Percentiles rank a stretch among this genome's conserved stretches.
Conservation (phyloP, 2,888 invertebrate species). For the Polydrusus pterygomalis region DNA sequence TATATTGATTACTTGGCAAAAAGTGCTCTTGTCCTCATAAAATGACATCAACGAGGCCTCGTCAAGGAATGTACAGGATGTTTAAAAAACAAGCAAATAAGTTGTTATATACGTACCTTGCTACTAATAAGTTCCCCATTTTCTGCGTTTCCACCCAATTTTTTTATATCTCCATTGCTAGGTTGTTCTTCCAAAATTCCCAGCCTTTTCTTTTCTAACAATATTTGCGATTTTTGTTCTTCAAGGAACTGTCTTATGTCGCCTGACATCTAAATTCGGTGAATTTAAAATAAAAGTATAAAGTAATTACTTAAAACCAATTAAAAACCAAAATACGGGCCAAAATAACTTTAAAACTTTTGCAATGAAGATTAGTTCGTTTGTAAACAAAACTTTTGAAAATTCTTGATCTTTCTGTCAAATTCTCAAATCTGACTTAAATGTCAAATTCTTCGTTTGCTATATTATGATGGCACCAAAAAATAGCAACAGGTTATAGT, state of each 20-base stretch:
- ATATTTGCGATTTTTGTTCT: slow-evolving; percentile 60
- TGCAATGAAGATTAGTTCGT: not conserved
- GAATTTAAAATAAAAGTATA: not conserved
- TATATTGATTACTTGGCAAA: slow-evolving; percentile 22
- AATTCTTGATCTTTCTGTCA: slow-evolving; percentile 7
- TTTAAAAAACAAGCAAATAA: not conserved
- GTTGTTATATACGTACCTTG: not conserved
- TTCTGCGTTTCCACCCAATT: slow-evolving; percentile 2
- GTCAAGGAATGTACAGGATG: slow-evolving; percentile 7
- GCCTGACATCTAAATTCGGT: slow-evolving; percentile 57
- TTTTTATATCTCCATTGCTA: slow-evolving; percentile 15
- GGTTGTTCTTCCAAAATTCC: slow-evolving; percentile 52
- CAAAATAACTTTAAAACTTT: not conserved
- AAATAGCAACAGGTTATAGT: slow-evolving; percentile 13
- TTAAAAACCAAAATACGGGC: not conserved
- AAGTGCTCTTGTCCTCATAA: slow-evolving; percentile 22
- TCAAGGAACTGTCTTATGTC: slow-evolving; percentile 62
- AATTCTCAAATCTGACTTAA: slow-evolving; percentile 28
- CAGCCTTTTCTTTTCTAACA: slow-evolving; percentile 62
- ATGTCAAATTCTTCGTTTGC: slow-evolving; percentile 14
- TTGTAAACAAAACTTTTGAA: slow-evolving; percentile 24
- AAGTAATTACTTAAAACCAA: not conserved
- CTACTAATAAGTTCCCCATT: not conserved
- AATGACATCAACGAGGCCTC: not conserved
- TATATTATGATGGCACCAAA: not conserved